A percentile compares a stretch with the other conserved stretches of the same genome.
Evolutionary conservation across 2,797 vertebrate genomes (phyloP).

Genomic region (Sciaenops ocellatus): DNA sequence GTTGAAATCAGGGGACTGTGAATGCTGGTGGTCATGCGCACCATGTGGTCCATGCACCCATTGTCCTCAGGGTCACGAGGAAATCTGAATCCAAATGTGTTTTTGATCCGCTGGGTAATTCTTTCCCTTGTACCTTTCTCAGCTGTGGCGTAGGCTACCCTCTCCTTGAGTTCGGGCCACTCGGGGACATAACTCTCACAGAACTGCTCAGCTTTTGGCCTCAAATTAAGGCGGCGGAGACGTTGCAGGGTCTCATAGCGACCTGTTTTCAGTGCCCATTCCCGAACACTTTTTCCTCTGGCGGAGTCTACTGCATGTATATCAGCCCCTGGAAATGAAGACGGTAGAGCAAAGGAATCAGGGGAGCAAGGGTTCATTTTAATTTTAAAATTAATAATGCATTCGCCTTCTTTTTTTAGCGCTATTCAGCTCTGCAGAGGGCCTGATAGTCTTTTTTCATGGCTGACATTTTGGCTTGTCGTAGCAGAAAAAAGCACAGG

Average conservation of each 20-base stretch:
- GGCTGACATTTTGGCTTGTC: background rate
- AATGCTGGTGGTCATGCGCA: slow-evolving; percentile 90
- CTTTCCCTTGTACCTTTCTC: slow-evolving; percentile 77
- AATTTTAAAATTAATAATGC: background rate
- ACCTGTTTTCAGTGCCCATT: slow-evolving; percentile 90
- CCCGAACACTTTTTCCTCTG: slow-evolving; percentile 85
- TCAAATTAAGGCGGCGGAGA: slow-evolving; percentile 81
- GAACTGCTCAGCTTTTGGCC: slow-evolving; percentile 87
- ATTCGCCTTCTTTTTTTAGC: background rate
- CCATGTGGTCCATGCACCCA: slow-evolving; percentile 91
- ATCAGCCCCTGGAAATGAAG: slow-evolving; percentile 86
- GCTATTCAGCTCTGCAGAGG: background rate
- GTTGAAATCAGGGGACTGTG: slow-evolving; percentile 89
- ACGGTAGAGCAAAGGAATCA: slow-evolving; percentile 6
- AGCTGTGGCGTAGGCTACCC: slow-evolving; percentile 81
- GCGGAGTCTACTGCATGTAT: slow-evolving; percentile 83
- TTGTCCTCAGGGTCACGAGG: slow-evolving; percentile 85
- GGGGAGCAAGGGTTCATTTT: background rate
- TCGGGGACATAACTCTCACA: slow-evolving; percentile 80
- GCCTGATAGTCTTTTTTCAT: background rate
- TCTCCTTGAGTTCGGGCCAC: slow-evolving; percentile 86
- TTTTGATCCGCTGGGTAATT: slow-evolving; percentile 83
- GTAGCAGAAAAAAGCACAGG: background rate
- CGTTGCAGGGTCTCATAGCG: slow-evolving; percentile 83
- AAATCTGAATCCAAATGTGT: slow-evolving; percentile 83